phyloP scores from a whole-genome alignment of 2,888 invertebrate species.

The Lochmaea capreae region DNA sequence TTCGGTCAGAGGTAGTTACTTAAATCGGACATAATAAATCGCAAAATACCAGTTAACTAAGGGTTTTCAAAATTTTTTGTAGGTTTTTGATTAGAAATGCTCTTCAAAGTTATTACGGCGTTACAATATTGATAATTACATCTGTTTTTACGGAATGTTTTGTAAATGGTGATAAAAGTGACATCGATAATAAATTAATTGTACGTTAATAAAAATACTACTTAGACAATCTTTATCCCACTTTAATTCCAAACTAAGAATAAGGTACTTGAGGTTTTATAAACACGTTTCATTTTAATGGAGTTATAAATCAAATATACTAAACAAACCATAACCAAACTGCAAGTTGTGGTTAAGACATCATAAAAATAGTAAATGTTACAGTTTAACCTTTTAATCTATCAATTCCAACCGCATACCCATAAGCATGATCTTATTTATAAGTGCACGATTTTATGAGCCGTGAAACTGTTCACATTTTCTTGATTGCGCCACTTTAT shows the following conservation, averaged over 20 bases:
- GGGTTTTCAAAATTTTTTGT: too few species aligned
- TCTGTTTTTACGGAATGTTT: not conserved
- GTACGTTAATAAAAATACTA: not conserved
- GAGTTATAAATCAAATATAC: slow-evolving; percentile 49
- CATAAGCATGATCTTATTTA: slow-evolving; percentile 51
- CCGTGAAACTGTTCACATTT: slow-evolving; percentile 50
- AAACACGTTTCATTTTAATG: slow-evolving; percentile 37
- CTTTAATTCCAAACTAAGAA: slow-evolving; percentile 3
- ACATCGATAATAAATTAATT: not conserved
- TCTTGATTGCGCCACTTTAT: slow-evolving; percentile 47
- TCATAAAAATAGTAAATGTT: slow-evolving; percentile 52
- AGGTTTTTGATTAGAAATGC: too few species aligned
- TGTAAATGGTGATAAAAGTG: not conserved
- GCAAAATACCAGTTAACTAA: too few species aligned
- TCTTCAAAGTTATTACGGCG: not conserved
- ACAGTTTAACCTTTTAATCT: slow-evolving; percentile 54
- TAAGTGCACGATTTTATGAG: slow-evolving; percentile 49
- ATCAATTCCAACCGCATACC: slow-evolving; percentile 54
- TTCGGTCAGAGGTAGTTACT: too few species aligned
- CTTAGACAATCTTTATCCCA: not conserved
- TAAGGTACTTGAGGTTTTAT: slow-evolving; percentile 20
- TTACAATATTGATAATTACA: not conserved
- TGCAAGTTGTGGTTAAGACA: slow-evolving; percentile 52
- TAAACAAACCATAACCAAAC: slow-evolving; percentile 52
- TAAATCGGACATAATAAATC: too few species aligned